Percentiles rank a stretch among this genome's conserved stretches.
phyloP scores from a whole-genome alignment of 92 coral and sea anemone genomes.

The Heliopora coerulea region DNA sequence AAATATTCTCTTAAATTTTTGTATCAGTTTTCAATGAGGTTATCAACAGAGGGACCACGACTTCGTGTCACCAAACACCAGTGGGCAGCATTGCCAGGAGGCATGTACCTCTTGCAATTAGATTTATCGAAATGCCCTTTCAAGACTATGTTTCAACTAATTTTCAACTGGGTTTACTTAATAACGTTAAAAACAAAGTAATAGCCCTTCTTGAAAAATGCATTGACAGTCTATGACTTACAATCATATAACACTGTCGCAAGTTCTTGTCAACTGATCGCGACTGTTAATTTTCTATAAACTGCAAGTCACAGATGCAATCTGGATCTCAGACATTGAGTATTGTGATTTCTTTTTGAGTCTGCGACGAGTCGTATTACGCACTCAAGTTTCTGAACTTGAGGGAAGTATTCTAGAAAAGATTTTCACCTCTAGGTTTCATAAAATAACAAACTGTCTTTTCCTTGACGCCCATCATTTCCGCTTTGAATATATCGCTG shows the following conservation, averaged over 20 bases:
- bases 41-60: neutral
- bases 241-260: too few relatives aligned
- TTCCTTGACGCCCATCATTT: too few relatives aligned
- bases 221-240: too few relatives aligned
- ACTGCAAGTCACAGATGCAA: neutral
- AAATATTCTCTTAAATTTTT: too few relatives aligned
- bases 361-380: neutral
- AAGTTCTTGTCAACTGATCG: neutral
- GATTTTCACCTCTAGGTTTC: too few relatives aligned
- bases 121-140: slow-evolving; percentile 20
- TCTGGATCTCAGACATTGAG: neutral
- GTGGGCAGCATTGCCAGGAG: neutral
- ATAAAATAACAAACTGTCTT: too few relatives aligned
- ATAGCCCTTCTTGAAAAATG: neutral
- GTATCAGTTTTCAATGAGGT: too few relatives aligned
- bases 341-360: neutral
- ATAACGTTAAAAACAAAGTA: neutral
- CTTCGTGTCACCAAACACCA: neutral
- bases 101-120: slow-evolving; percentile 18
- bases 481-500: too few relatives aligned
- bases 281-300: neutral
- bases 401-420: too few relatives aligned
- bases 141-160: slow-evolving; percentile 30
- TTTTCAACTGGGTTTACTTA: slow-evolving; percentile 28
- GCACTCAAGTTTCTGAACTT: too few relatives aligned